phyloP scores from a whole-genome alignment of 2,113 vertebrate species.

The Pomatorhinus ruficollis region DNA sequence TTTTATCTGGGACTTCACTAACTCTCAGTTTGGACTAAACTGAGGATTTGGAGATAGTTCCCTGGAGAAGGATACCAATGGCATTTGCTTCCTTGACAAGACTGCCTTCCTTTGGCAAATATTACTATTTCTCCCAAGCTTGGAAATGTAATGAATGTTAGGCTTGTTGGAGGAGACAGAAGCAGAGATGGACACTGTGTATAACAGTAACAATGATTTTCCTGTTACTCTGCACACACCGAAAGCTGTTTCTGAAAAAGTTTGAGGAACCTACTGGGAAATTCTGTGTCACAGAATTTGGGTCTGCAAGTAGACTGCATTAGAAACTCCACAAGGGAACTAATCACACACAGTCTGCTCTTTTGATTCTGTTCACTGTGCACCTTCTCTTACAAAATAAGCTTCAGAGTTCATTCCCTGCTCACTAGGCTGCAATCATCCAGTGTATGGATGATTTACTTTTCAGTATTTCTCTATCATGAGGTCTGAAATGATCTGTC shows the following conservation, averaged over 20 bases:
- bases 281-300: not conserved
- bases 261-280: not conserved
- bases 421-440: not conserved
- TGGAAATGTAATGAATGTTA: not conserved
- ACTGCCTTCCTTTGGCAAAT: not conserved
- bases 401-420: not conserved
- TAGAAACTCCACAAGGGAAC: not conserved
- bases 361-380: not conserved
- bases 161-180: not conserved
- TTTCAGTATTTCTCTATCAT: not conserved
- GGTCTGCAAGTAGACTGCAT: not conserved
- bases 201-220: not conserved
- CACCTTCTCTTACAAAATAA: not conserved
- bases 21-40: not conserved
- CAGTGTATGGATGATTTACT: not conserved
- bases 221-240: not conserved
- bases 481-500: not conserved
- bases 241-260: not conserved
- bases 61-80: not conserved
- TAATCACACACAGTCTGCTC: not conserved
- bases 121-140: not conserved
- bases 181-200: not conserved
- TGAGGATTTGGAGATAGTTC: not conserved
- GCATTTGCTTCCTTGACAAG: not conserved
- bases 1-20: not conserved